These are phyloP conservation scores for Drosophila mimica DNA, from an alignment of 2,888 invertebrate species.

Conservation along the genomic window DNA sequence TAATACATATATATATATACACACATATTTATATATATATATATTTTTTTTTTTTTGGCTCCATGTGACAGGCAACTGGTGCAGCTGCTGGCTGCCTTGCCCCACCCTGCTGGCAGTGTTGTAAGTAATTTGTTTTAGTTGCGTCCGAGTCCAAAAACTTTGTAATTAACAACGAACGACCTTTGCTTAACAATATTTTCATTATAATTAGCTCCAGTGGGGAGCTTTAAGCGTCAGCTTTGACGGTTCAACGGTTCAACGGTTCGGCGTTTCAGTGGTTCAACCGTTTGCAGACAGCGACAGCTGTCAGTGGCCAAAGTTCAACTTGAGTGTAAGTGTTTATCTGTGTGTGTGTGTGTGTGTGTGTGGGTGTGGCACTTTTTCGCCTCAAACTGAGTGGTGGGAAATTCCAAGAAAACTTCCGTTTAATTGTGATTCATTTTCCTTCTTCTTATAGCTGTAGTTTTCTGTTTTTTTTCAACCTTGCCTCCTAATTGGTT, in stretches of 20 bases:
- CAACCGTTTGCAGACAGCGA: constrained; percentile 19
- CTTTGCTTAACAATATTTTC: constrained; percentile 58
- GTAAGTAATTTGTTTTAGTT: constrained; percentile 68
- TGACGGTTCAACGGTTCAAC: constrained; percentile 18
- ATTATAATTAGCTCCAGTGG: constrained; percentile 53
- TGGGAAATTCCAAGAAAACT: constrained; percentile 12
- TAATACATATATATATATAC: neutral
- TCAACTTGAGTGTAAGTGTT: constrained; percentile 13
- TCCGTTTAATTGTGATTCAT: constrained; percentile 25
- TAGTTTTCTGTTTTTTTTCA: neutral
- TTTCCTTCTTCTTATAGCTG: constrained; percentile 1
- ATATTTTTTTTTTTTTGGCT: constrained; percentile 11
- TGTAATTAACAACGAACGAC: constrained; percentile 70
- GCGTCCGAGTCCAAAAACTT: constrained; percentile 71
- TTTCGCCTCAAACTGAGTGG: neutral
- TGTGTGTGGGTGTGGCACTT: constrained; percentile 9
- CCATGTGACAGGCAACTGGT: constrained; percentile 27
- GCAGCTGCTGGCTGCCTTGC: constrained; percentile 16
- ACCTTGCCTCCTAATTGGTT: neutral
- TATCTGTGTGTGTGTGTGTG: neutral
- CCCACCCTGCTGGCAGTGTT: constrained; percentile 4
- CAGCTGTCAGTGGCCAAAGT: constrained; percentile 49
- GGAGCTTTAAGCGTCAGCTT: constrained; percentile 35
- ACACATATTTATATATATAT: neutral
- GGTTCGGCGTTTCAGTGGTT: constrained; percentile 27